phyloP scores from a whole-genome alignment of 2,797 vertebrate species.

The Arctocebus calabarensis region DNA sequence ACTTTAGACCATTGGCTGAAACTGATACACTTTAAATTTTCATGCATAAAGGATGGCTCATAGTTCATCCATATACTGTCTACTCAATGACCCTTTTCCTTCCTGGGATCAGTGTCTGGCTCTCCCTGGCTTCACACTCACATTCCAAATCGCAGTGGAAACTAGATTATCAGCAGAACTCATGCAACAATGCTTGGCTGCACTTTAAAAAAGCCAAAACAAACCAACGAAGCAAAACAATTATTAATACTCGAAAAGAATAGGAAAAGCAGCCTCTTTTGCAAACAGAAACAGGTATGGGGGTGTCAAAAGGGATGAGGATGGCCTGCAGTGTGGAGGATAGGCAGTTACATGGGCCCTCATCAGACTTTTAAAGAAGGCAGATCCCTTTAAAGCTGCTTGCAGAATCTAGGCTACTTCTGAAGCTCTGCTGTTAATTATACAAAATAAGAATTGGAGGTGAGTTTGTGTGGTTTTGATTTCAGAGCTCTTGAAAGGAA shows the following conservation, averaged over 20 bases:
- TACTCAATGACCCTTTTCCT: neutral
- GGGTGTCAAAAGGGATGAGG: too few species aligned
- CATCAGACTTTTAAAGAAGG: neutral
- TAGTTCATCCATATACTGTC: neutral
- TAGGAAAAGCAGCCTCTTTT: neutral
- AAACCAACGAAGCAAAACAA: neutral
- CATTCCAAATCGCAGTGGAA: neutral
- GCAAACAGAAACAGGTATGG: neutral
- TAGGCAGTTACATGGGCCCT: rapidly evolving
- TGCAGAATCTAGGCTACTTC: neutral
- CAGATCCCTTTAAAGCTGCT: neutral
- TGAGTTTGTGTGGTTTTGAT: neutral
- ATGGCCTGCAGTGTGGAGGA: neutral
- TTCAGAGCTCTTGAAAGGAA: neutral
- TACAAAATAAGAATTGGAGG: neutral
- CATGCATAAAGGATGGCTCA: neutral
- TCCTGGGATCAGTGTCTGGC: neutral
- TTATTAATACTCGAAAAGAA: neutral
- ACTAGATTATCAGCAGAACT: neutral
- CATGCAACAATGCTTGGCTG: rapidly evolving
- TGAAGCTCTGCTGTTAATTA: neutral
- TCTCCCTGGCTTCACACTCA: neutral
- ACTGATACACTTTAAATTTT: constrained; percentile 63
- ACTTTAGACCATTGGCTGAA: constrained; percentile 45
- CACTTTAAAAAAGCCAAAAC: neutral